Evolutionary conservation across 2,888 invertebrate genomes (phyloP), one percentile per base, ranked within the genome.

Genomic region (Halictus quadricinctus): DNA sequence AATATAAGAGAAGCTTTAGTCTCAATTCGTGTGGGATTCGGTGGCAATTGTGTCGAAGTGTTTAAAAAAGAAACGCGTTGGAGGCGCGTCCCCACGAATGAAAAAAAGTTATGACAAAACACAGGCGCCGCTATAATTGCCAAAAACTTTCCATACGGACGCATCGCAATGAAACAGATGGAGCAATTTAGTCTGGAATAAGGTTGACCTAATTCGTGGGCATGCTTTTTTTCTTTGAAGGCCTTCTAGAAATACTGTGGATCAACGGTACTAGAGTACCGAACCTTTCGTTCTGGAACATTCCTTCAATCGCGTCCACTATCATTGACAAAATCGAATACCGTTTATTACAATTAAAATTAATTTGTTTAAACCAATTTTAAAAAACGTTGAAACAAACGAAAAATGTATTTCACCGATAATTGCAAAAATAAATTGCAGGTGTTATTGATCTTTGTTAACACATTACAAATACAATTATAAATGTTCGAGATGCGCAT

Each of bases 131-230:
- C 72, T 64, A 69, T 87, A 92, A 91, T 90, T 88, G 84, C 88
- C 90, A 83, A 92, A 92, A 92, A 90, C 79, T 78, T 77, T 78
- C 70, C 80, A 74, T 72, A 72, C 81, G 79, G 81, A 81, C 83
- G 79, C 66, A 70, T 75, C 87, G 72, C 74, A 70, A 72, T 77
- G 78, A 79, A 84, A 87, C 88, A 90, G 91, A 91, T 90, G 89
- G 91, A 90, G 88, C 88, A 91, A 92, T 92, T 92, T 88, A 89
- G 81, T 74, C 83, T 73, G 88, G 79, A 83, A 82, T 89, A 90
- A 91, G 91, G 92, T 82, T 89, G 82, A 83, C 66, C 87, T 84
- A 90, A 92, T 93, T 92, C 90, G 88, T 78, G 76, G 18, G 64
- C 60, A 70, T 50, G 54, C 36, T 48, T 70, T 80, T 85, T 80